A percentile compares a stretch with the other conserved stretches of the same genome.
These are phyloP conservation scores for Trachelus tabidus DNA, from an alignment of 2,888 invertebrate species.

Conservation along the genomic window DNA sequence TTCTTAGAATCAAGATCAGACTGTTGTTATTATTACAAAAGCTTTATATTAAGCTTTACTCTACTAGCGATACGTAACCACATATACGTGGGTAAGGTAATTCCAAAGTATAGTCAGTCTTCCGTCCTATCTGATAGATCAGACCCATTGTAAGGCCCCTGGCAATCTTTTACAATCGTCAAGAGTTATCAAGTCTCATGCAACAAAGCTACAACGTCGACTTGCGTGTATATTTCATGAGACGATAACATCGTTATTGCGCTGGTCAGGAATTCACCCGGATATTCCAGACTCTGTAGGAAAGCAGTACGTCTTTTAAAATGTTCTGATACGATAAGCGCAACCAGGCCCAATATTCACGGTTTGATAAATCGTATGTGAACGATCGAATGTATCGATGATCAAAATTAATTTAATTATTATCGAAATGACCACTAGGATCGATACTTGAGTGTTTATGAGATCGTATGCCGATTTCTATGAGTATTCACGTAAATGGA, in stretches of 20 bases:
- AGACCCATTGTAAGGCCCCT: slow-evolving; percentile 17
- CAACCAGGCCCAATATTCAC: too few relatives aligned
- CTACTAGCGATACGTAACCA: not conserved
- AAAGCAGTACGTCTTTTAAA: not conserved
- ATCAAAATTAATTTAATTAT: too few relatives aligned
- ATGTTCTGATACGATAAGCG: not conserved
- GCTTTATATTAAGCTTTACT: not conserved
- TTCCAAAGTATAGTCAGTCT: not conserved
- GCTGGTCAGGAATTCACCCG: slow-evolving; percentile 44
- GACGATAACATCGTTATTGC: slow-evolving; percentile 38
- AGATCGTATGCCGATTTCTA: not conserved
- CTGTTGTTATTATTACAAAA: not conserved
- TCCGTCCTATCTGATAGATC: not conserved
- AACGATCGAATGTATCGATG: too few relatives aligned
- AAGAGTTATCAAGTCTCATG: slow-evolving; percentile 33
- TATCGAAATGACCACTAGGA: too few relatives aligned
- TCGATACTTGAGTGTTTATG: too few relatives aligned
- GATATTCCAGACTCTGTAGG: slow-evolving; percentile 26
- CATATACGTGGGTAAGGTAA: not conserved
- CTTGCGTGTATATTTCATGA: slow-evolving; percentile 39
- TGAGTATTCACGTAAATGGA: not conserved
- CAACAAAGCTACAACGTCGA: slow-evolving; percentile 22
- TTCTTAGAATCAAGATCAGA: not conserved
- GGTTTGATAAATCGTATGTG: too few relatives aligned
- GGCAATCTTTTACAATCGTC: slow-evolving; percentile 21